Percentiles rank a stretch among this genome's conserved stretches.
Conservation (phyloP, 2,888 invertebrate species). For the Drosophila neonasuta region DNA sequence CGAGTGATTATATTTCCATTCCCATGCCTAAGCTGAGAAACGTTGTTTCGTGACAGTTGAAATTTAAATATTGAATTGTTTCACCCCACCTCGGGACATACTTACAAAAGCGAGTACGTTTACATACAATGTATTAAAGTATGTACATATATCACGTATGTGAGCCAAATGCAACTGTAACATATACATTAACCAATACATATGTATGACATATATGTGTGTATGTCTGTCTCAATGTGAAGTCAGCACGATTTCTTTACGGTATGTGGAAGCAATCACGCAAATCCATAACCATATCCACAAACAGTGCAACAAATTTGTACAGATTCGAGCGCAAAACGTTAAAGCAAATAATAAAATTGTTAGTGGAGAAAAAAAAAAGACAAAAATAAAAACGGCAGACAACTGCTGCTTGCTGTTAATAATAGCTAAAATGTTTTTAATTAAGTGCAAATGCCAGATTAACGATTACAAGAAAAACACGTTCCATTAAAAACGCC, state of each 20-base stretch:
- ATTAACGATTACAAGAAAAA: conserved; percentile 76
- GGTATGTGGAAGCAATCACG: conserved; percentile 68
- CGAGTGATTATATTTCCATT: neutral
- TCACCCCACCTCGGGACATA: conserved; percentile 13
- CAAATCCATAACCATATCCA: conserved; percentile 61
- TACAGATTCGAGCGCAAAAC: conserved; percentile 29
- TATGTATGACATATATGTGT: conserved; percentile 9
- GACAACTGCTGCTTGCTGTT: conserved; percentile 61
- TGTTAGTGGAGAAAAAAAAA: conserved; percentile 16
- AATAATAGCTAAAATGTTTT: conserved; percentile 76
- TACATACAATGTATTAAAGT: conserved; percentile 3
- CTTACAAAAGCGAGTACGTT: neutral
- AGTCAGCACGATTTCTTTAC: conserved; percentile 46
- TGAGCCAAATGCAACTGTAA: conserved; percentile 12
- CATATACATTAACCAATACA: conserved; percentile 6
- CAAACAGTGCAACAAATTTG: conserved; percentile 54
- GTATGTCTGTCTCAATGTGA: conserved; percentile 38
- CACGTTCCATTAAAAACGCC: conserved; percentile 70
- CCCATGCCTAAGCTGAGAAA: neutral
- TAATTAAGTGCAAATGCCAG: conserved; percentile 78
- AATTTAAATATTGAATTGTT: neutral
- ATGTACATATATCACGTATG: conserved; percentile 9
- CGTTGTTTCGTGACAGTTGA: neutral
- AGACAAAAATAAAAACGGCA: conserved; percentile 13
- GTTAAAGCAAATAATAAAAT: conserved; percentile 46